phyloP scores from a whole-genome alignment of 2,888 invertebrate genomes.

The Panopea generosa region DNA sequence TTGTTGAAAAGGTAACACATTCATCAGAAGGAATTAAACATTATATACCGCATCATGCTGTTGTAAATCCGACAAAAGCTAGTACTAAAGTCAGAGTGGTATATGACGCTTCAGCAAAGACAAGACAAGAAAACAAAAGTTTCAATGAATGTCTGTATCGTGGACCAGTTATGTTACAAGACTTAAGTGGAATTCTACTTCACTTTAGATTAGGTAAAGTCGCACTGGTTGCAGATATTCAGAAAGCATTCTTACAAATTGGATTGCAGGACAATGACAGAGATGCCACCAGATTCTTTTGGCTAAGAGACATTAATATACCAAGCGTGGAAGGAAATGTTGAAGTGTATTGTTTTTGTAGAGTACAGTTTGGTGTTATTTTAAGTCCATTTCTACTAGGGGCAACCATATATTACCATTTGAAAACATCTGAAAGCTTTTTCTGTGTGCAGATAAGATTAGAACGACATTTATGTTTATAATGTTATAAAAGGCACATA shows the following conservation, averaged over 20 bases:
- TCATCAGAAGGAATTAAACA: background rate
- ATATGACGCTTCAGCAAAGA: slow-evolving; percentile 25
- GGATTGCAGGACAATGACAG: background rate
- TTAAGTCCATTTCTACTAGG: slow-evolving; percentile 23
- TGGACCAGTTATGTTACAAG: slow-evolving; percentile 28
- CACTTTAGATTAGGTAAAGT: no score
- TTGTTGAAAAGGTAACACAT: slow-evolving; percentile 20
- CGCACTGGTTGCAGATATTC: background rate
- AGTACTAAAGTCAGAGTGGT: slow-evolving; percentile 30
- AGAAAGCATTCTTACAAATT: slow-evolving; percentile 5
- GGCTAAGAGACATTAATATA: background rate
- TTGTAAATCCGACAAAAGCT: slow-evolving; percentile 13
- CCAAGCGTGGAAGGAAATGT: background rate
- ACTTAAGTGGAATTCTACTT: slow-evolving; percentile 21
- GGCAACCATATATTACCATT: slow-evolving; percentile 11
- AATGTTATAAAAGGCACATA: no score
- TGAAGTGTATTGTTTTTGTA: slow-evolving; percentile 5
- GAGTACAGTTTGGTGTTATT: slow-evolving; percentile 16
- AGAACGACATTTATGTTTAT: slow-evolving; percentile 13
- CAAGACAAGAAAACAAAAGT: slow-evolving; percentile 18
- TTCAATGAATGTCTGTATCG: slow-evolving; percentile 26
- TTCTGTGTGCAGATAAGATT: background rate
- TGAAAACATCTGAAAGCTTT: background rate
- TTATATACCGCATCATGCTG: slow-evolving; percentile 25
- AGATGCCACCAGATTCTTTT: background rate